Conservation (phyloP, 2,113 vertebrate species). For the Speoplatyrhinus poulsoni region DNA sequence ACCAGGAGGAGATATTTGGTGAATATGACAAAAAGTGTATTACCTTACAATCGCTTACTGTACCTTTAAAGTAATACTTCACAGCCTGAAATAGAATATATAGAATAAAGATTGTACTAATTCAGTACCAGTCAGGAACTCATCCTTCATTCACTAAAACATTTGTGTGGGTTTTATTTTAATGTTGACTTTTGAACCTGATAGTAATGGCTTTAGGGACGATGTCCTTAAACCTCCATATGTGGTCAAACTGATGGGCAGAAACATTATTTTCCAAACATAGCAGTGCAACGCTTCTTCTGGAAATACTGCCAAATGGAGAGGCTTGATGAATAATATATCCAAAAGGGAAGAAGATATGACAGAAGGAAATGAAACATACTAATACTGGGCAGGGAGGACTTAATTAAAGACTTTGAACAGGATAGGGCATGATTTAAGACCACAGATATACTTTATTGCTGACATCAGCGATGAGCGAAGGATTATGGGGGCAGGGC, state of each 20-base stretch:
- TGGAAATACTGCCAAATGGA: slow-evolving; percentile 55
- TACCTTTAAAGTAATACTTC: too few relatives aligned
- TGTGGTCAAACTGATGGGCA: slow-evolving; percentile 51
- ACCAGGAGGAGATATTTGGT: too few relatives aligned
- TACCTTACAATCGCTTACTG: too few relatives aligned
- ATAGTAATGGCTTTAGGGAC: slow-evolving; percentile 63
- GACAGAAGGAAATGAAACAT: slow-evolving; percentile 79
- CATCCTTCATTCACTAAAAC: slow-evolving; percentile 32
- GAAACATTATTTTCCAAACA: slow-evolving; percentile 15
- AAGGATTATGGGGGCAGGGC: slow-evolving; percentile 57
- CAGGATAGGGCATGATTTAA: slow-evolving; percentile 66
- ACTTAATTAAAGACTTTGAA: slow-evolving; percentile 79
- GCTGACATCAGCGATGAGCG: slow-evolving; percentile 62
- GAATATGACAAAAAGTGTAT: too few relatives aligned
- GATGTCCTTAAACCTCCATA: slow-evolving; percentile 58
- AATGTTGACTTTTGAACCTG: slow-evolving; percentile 71
- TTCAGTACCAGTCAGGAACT: neutral
- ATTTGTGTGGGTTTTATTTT: slow-evolving; percentile 55
- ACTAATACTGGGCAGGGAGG: slow-evolving; percentile 67
- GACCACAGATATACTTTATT: slow-evolving; percentile 64
- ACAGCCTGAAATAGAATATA: too few relatives aligned
- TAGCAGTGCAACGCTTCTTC: slow-evolving; percentile 22
- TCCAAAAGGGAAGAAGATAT: slow-evolving; percentile 68
- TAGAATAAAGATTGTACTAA: too few relatives aligned
- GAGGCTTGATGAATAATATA: slow-evolving; percentile 77